A percentile compares a stretch with the other conserved stretches of the same genome.
phyloP scores from a whole-genome alignment of 2,797 vertebrate species.

The Acanthornis magna region DNA sequence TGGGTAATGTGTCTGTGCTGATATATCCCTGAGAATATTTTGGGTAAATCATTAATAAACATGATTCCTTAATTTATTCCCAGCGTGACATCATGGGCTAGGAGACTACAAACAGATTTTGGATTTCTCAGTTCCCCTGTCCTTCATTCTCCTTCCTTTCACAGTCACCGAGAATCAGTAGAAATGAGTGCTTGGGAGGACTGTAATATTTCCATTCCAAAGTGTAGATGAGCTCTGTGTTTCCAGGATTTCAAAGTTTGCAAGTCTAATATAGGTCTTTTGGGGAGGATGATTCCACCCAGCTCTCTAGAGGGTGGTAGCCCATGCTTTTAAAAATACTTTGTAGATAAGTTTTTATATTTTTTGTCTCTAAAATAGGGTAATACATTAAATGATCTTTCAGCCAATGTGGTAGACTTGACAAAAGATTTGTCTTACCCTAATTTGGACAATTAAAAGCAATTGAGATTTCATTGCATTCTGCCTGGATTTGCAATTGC shows the following conservation, averaged over 20 bases:
- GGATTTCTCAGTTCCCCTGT: not conserved
- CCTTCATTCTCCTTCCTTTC: not conserved
- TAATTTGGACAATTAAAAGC: not conserved
- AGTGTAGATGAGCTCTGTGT: not conserved
- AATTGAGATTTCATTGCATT: not conserved
- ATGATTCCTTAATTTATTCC: not conserved
- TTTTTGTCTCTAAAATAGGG: not conserved
- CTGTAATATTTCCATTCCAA: not conserved
- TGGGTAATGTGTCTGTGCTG: not conserved
- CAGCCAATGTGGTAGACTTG: not conserved
- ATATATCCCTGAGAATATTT: not conserved
- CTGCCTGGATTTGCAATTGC: not conserved
- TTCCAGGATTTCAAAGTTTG: not conserved
- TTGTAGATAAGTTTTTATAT: not conserved
- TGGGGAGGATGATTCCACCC: not conserved
- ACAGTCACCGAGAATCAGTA: not conserved
- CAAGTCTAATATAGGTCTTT: not conserved
- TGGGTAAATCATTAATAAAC: not conserved
- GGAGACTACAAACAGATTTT: not conserved
- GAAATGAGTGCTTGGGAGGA: not conserved
- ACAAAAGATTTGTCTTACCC: not conserved
- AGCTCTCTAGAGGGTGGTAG: not conserved
- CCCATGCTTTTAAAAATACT: not conserved
- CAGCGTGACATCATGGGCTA: rapidly evolving
- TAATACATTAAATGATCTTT: not conserved